These are phyloP conservation scores for Drosophila bipectinata DNA, from an alignment of 1,140 invertebrate species.

Conservation along the genomic window DNA sequence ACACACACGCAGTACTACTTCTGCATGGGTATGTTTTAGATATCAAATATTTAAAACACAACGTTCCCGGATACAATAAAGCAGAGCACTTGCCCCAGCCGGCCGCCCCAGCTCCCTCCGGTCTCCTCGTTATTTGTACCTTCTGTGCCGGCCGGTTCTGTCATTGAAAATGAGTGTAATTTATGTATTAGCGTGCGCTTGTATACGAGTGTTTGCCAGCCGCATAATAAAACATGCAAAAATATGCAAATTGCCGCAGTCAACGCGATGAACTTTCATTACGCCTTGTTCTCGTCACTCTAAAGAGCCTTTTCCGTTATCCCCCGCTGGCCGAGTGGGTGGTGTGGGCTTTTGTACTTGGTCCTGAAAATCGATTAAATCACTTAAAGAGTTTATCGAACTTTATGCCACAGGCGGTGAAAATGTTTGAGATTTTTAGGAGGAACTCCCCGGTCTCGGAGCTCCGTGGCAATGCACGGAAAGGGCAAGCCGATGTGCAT, in stretches of 20 bases:
- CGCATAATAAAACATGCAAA: conserved; percentile 78
- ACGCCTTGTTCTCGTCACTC: conserved; percentile 58
- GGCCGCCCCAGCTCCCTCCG: conserved; percentile 2
- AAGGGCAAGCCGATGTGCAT: conserved; percentile 43
- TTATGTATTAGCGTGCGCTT: conserved; percentile 55
- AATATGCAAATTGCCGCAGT: conserved; percentile 79
- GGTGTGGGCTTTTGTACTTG: background rate
- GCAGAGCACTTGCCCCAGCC: conserved; percentile 46
- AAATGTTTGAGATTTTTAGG: conserved; percentile 1
- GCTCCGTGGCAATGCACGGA: conserved; percentile 7
- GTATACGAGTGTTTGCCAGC: conserved; percentile 47
- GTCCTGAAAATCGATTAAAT: conserved; percentile 64
- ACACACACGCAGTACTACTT: conserved; percentile 19
- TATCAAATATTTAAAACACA: conserved; percentile 79
- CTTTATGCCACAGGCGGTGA: conserved; percentile 29
- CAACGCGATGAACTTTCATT: conserved; percentile 77
- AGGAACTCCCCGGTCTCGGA: conserved; percentile 5
- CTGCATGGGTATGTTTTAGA: conserved; percentile 41
- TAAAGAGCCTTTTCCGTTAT: conserved; percentile 69
- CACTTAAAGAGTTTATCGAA: conserved; percentile 75
- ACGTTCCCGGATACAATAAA: conserved; percentile 69
- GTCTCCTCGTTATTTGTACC: conserved; percentile 9
- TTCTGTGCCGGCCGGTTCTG: conserved; percentile 41
- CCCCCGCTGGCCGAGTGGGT: background rate
- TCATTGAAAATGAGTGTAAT: conserved; percentile 62